Percentiles rank a stretch among this genome's conserved stretches.
Conservation (phyloP, 2,113 vertebrate species). For the Melanerpes aurifrons region DNA sequence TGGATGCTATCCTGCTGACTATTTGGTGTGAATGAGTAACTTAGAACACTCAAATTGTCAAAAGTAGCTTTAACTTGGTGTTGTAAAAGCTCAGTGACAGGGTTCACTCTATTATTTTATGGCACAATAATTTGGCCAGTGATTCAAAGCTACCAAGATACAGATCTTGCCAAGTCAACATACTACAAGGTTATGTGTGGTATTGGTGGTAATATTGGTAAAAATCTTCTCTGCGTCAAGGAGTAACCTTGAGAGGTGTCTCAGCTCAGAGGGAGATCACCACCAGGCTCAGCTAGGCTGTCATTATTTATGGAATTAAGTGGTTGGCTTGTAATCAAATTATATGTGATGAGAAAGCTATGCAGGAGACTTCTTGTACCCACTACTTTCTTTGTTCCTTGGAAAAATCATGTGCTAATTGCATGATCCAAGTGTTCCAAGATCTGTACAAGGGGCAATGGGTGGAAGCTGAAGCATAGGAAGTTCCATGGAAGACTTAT, state of each 20-base stretch:
- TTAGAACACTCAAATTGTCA: not conserved
- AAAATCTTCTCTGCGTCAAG: no score
- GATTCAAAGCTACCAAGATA: not conserved
- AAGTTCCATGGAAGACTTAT: no score
- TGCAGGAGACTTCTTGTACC: not conserved
- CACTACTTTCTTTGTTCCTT: not conserved
- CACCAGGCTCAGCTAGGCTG: not conserved
- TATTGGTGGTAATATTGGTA: not conserved
- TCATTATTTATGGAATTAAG: not conserved
- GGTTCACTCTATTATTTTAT: not conserved
- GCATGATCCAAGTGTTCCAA: not conserved
- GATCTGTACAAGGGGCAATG: not conserved
- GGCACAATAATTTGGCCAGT: not conserved
- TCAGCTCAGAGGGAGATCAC: no score
- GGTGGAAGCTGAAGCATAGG: no score
- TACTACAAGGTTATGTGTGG: fast-evolving
- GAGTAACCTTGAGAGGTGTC: no score
- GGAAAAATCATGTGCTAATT: not conserved
- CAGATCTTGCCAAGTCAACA: not conserved
- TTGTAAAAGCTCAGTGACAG: not conserved
- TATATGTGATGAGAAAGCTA: not conserved
- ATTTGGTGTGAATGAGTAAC: not conserved
- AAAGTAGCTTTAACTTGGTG: not conserved
- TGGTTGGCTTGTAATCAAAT: not conserved
- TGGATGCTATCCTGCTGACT: no score